Evolutionary conservation across 1,140 invertebrate species (phyloP), one percentile per base, ranked within the genome.

Genomic region (Meloidogyne exigua): DNA sequence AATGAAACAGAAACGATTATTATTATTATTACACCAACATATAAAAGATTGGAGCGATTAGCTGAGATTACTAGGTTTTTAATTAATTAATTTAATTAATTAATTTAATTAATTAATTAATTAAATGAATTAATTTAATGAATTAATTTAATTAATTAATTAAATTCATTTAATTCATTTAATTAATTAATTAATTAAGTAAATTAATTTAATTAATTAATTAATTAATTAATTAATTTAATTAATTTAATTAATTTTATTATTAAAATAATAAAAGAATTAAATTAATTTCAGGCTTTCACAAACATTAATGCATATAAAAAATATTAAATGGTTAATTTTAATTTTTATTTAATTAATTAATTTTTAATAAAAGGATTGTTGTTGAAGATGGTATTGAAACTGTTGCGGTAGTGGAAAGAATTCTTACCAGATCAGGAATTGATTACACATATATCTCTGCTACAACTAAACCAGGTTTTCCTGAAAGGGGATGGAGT

Each of bases 401-500:
- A 65, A 57, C 12, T 12, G 13, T 65, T 23, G 15, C 21, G 12
- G 15, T 68, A 9, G 67, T 73, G 15, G 49, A 73, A 67, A 44
- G 72, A 74, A 21, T 73, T 23, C 32, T 73, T 23, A 1, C 11
- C 13, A 28, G 72, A 67, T 65, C 72, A 21, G 72, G 49, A 18
- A 73, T 73, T 65, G 5, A 21, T 18, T 63, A 73, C 28, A 73
- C 23, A 12, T 73, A 73, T 23, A n/a, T 73, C 9, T 5, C 25
- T 44, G 72, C 49, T 18, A 44, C 68, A 18, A 70, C 28, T 18
- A 25, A 23, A 26, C 1, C 95, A 95, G 23, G 94, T 97, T 0
- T 91, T 93, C 79, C 95, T 98, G 89, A 62, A 32, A 75, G 81
- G 42, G 83, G 83, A 15, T 85, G 83, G 83, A 63, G 73, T 57